phyloP scores from a whole-genome alignment of 2,888 invertebrate genomes.

The Phyllotreta striolata region DNA sequence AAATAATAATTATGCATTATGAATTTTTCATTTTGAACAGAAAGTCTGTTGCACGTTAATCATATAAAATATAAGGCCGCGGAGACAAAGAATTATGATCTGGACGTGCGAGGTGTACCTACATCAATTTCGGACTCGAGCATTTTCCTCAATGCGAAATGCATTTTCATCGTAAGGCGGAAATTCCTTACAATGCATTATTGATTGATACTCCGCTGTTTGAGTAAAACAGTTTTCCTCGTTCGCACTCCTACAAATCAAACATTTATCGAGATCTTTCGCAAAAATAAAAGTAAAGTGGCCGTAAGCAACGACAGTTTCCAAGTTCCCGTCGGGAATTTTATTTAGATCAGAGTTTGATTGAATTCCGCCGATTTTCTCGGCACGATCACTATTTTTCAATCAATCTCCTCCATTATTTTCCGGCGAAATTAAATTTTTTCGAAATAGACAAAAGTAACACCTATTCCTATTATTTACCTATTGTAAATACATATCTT shows the following conservation, averaged over 20 bases:
- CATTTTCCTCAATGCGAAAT: conserved; percentile 6
- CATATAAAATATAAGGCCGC: background rate
- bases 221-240: conserved; percentile 27
- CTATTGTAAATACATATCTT: too few relatives aligned
- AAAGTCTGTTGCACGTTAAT: background rate
- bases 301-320: conserved; percentile 30
- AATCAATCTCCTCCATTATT: too few relatives aligned
- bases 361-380: conserved; percentile 37
- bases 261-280: conserved; percentile 33
- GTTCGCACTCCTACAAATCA: conserved; percentile 28
- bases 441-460: too few relatives aligned
- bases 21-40: too few relatives aligned
- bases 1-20: too few relatives aligned
- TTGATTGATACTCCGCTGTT: conserved; percentile 28
- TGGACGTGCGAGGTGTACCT: background rate
- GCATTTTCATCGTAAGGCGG: conserved; percentile 14
- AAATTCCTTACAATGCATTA: conserved; percentile 24
- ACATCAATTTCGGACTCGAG: conserved; percentile 3
- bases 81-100: conserved; percentile 9
- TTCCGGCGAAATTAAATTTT: too few relatives aligned
- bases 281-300: conserved; percentile 27
- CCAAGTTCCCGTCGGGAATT: conserved; percentile 26
- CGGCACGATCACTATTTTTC: conserved; percentile 32
- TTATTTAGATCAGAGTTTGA: conserved; percentile 41
- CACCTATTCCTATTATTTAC: too few relatives aligned